Evolutionary conservation across 2,888 invertebrate genomes (phyloP).

Genomic region (Caenorhabditis sp.): DNA sequence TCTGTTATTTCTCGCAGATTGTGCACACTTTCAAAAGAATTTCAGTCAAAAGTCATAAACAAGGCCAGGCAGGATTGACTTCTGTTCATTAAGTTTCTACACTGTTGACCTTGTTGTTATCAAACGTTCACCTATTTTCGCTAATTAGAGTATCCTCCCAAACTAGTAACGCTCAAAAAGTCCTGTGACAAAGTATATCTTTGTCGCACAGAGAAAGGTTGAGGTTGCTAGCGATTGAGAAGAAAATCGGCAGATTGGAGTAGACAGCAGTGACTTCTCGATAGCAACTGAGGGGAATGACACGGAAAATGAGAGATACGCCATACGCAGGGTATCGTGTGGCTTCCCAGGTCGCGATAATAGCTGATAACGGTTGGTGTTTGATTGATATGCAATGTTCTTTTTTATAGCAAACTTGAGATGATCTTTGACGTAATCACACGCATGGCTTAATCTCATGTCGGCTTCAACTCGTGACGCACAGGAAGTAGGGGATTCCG

Average conservation of each 20-base stretch:
- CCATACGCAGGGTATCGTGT: background rate
- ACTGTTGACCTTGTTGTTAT: no score
- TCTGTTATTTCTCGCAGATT: no score
- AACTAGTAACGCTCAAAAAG: slow-evolving; percentile 45
- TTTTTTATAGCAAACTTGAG: slow-evolving; percentile 32
- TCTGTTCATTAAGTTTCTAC: no score
- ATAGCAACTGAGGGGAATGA: no score
- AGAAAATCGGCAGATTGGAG: no score
- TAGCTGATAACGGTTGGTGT: background rate
- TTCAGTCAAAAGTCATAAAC: no score
- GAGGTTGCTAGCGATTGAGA: slow-evolving; percentile 36
- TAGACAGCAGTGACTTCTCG: no score
- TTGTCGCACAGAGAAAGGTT: slow-evolving; percentile 36
- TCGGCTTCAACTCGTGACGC: slow-evolving; percentile 20
- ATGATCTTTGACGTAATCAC: slow-evolving; percentile 30
- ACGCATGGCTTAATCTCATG: slow-evolving; percentile 17
- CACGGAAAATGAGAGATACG: background rate
- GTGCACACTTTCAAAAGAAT: no score
- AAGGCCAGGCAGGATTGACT: no score
- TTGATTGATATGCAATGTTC: slow-evolving; percentile 15
- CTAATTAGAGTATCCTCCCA: background rate
- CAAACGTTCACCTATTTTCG: no score
- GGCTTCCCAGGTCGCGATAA: background rate
- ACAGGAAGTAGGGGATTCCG: no score
- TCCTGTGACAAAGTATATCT: slow-evolving; percentile 34